phyloP scores from a whole-genome alignment of 2,113 vertebrate species.

The Sialia sialis region DNA sequence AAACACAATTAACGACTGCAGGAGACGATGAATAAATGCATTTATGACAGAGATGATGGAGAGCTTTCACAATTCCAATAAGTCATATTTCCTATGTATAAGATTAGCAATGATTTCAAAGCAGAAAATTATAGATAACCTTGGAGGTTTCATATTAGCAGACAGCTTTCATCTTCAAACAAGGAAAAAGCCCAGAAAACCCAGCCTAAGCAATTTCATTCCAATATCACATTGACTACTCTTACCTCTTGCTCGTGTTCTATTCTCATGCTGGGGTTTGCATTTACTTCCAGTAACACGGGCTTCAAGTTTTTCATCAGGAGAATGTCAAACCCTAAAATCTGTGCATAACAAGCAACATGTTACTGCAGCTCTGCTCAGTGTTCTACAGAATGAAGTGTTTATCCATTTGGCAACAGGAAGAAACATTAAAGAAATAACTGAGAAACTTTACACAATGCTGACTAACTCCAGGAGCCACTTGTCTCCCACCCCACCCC shows the following conservation, averaged over 20 bases:
- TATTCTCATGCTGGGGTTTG: conserved; percentile 98
- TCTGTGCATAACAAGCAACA: conserved; percentile 73
- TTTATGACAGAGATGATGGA: conserved; percentile 66
- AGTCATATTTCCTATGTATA: conserved; percentile 42
- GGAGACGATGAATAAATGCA: conserved; percentile 63
- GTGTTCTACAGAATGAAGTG: not conserved
- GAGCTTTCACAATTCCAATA: conserved; percentile 62
- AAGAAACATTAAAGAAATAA: not conserved
- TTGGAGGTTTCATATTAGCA: conserved; percentile 50
- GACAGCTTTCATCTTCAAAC: conserved; percentile 46
- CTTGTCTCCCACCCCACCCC: not conserved
- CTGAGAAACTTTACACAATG: not conserved
- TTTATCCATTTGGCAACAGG: not conserved
- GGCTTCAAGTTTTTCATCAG: conserved; percentile 97
- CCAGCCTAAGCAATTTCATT: conserved; percentile 1
- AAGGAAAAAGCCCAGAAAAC: not conserved
- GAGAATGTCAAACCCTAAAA: conserved; percentile 98
- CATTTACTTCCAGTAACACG: conserved; percentile 93
- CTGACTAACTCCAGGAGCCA: not conserved
- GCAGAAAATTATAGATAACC: conserved; percentile 56
- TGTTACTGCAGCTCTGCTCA: conserved; percentile 14
- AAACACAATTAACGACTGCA: conserved; percentile 68
- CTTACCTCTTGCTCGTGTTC: conserved; percentile 93
- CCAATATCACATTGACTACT: not conserved
- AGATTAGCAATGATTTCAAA: conserved; percentile 60